Base-by-base conservation (phyloP, 2,797 vertebrate genomes). In the Crocidura indochinensis region DNA sequence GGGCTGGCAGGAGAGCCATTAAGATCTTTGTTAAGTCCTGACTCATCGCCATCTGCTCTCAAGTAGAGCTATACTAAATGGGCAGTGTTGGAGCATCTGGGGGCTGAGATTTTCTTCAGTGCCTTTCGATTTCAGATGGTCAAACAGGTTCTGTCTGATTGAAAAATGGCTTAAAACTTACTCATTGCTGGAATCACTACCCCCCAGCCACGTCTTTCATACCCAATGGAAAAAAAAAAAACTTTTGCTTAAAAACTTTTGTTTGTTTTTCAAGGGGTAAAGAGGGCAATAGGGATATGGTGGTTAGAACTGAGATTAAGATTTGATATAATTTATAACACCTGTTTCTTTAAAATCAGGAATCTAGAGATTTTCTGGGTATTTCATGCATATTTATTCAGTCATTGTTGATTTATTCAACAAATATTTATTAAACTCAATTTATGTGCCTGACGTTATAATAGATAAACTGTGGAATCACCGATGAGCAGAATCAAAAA, bases 1-100 rank as follows among this genome's bases (percentile, higher is more conserved):
- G 56, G 92, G 47, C 87, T 89, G 96, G 93, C 94, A 96, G 89
- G 94, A 95, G 90, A 96, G 90, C 87, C 90, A 71, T 95, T 97
- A 97, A 96, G 79, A 93, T 95, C 91, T 97, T 6, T 82, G 82
- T 88, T 95, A 97, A 98, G 94, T 96, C 96, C 93, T 96, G 96
- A 95, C 90, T 98, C 93, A 95, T 94, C 8, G 74, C 88, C 95
- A 96, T 97, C 96, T 97, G 96, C 95, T 96, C 92, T 94, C 92
- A 93, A 97, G 94, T 92, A 72, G 81, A n/a, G 81, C 86, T 94
- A 94, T 94, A 93, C 91, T 93, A 85, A 96, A 85, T 75, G 93
- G 93, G 91, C 81, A 84, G 29, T 93, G 86, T 86, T 95, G 81
- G 94, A 95, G 88, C 96, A 97, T 92, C 96, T 96, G 92, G 85